Evolutionary conservation across 2,113 vertebrate genomes (phyloP).

Genomic region (Cochlearius cochlearius): DNA sequence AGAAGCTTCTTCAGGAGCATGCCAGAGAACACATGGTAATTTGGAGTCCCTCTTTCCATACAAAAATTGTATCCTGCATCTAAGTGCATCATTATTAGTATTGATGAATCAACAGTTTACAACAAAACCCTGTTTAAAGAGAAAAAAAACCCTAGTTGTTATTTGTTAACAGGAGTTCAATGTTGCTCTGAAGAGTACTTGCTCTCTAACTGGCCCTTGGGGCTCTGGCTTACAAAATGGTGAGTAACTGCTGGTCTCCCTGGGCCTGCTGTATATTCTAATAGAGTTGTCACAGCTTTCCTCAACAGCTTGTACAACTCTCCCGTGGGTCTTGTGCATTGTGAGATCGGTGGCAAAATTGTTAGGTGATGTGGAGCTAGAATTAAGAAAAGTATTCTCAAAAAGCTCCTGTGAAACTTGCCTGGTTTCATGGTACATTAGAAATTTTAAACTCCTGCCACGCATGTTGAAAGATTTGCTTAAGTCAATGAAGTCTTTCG

Average conservation of each 20-base stretch:
- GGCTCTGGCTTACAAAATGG: not conserved
- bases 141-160: not conserved
- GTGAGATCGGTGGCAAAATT: not conserved
- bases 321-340: not conserved
- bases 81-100: not conserved
- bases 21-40: not conserved
- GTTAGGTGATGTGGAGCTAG: not conserved
- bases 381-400: not conserved
- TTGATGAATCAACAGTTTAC: not conserved
- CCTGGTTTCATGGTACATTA: slow-evolving; percentile 50
- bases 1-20: not conserved
- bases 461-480: slow-evolving; percentile 43
- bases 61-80: not conserved
- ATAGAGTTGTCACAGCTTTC: not conserved
- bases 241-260: not conserved
- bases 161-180: not conserved
- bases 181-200: not conserved
- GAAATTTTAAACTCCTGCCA: slow-evolving; percentile 31
- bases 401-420: slow-evolving; percentile 2
- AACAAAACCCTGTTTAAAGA: not conserved
- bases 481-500: slow-evolving; percentile 4
- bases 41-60: not conserved
- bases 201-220: not conserved
- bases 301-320: not conserved
- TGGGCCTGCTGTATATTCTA: not conserved